Base-by-base conservation (phyloP, 2,888 invertebrate genomes). In the Melanchra persicariae region DNA sequence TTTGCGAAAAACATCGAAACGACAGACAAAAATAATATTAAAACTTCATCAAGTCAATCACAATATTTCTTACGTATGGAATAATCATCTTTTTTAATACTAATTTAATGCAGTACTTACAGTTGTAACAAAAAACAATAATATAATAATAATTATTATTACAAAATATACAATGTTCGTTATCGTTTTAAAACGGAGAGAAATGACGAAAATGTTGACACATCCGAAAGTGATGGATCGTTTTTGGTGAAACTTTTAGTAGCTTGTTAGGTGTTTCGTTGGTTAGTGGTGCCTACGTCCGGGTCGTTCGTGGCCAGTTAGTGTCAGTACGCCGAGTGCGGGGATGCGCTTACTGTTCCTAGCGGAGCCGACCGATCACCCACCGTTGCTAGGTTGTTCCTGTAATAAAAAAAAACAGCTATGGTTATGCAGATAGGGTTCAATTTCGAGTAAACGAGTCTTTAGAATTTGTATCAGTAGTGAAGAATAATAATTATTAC, bases 301-400 rank as follows among this genome's bases (percentile, higher is more conserved):
- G 70, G 17, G 22, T 60, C 61, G 63, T 26, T 47, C 63, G 72
- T 68, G 82, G 73, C 82, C 79, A 64, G 79, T 82, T 81, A 79
- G 82, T 73, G 82, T 37, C 37, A 37, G 9, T 9, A n/a, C 37
- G 37, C 37, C 37, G 37, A 12, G 37, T 12, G 10, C 30, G 30
- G 30, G 30, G 1, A 30, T 1, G 30, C 30, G 1, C 30, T 30
- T 30, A 30, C 30, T 30, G 30, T n/a, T n/a, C n/a, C 30, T 30
- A 30, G 51, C 45, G 62, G 63, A 70, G 73, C 30, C 43, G 69
- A 37, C 67, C 75, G 81, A 90, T 95, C 95, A 95, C 83, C 95
- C 95, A 66, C 95, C 95, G 76, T 94, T 95, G 84, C 94, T 95
- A 30, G 95, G 94, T 86, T 94, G 94, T 73, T 95, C 95, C 95